Percentiles rank a stretch among this genome's conserved stretches.
These are phyloP conservation scores for Morinoia aosen DNA, from an alignment of 2,888 invertebrate species.

Conservation along the genomic window DNA sequence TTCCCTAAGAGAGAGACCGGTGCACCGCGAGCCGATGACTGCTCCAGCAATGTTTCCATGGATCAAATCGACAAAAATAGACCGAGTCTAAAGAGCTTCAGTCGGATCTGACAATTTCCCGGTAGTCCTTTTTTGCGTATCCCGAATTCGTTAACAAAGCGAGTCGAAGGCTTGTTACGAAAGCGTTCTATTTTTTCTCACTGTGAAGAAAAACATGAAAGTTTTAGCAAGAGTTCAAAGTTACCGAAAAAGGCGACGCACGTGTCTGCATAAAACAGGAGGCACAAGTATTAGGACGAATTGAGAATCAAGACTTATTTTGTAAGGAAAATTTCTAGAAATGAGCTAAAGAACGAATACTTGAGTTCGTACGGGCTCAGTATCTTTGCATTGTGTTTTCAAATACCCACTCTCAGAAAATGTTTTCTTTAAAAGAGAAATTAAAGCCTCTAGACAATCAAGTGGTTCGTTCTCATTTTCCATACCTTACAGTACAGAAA, in stretches of 20 bases:
- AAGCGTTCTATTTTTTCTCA: background rate
- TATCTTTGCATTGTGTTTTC: background rate
- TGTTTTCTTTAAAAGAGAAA: background rate
- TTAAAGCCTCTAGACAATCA: background rate
- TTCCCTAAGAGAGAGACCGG: background rate
- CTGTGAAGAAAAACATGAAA: background rate
- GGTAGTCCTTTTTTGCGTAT: slow-evolving; percentile 21
- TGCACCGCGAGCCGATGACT: background rate
- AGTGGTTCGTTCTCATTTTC: background rate
- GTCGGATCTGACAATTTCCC: slow-evolving; percentile 39
- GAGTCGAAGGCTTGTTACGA: slow-evolving; percentile 38
- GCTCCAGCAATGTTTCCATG: background rate
- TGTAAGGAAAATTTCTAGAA: background rate
- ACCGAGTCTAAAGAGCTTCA: slow-evolving; percentile 31
- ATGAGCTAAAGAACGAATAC: background rate
- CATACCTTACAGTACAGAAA: background rate
- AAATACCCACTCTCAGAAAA: background rate
- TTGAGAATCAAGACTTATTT: background rate
- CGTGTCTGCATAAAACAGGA: background rate
- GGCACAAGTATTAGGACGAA: background rate
- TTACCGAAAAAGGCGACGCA: background rate
- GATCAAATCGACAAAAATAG: slow-evolving; percentile 37
- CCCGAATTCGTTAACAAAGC: slow-evolving; percentile 48
- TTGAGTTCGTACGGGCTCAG: too few species aligned
- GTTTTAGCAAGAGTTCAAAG: background rate